Conservation (phyloP, 2,888 invertebrate genomes). For the Amiota communis region DNA sequence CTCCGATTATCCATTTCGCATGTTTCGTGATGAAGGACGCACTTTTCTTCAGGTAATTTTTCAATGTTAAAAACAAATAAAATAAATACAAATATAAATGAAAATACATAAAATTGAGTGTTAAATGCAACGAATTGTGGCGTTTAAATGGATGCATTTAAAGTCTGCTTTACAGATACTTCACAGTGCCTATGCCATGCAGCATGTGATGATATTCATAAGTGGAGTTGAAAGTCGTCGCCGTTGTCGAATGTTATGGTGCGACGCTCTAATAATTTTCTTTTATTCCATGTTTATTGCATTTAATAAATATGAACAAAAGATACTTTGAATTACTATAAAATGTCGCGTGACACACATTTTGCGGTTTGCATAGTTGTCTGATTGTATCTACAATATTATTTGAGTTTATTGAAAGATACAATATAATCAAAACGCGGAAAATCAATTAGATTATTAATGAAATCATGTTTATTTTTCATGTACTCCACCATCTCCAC, state of each 20-base stretch:
- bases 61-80: no score
- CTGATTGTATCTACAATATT: neutral
- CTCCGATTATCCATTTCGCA: conserved; percentile 85
- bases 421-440: neutral
- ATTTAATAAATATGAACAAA: conserved; percentile 17
- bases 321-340: neutral
- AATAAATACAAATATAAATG: no score
- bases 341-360: conserved; percentile 23
- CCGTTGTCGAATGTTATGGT: neutral
- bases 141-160: neutral
- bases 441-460: conserved; percentile 19
- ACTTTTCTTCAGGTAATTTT: conserved; percentile 83
- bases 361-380: conserved; percentile 2
- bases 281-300: conserved; percentile 1
- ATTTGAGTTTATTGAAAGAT: neutral
- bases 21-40: conserved; percentile 86
- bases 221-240: no score
- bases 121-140: neutral
- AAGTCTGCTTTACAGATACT: no score
- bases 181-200: no score
- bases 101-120: neutral
- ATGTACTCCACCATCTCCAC: neutral
- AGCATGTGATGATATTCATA: no score
- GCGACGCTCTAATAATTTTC: conserved; percentile 13
- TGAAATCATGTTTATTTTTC: neutral